Percentiles rank a stretch among this genome's conserved stretches.
Evolutionary conservation across 2,113 vertebrate species (phyloP).

Genomic region (Saimiri boliviensis): DNA sequence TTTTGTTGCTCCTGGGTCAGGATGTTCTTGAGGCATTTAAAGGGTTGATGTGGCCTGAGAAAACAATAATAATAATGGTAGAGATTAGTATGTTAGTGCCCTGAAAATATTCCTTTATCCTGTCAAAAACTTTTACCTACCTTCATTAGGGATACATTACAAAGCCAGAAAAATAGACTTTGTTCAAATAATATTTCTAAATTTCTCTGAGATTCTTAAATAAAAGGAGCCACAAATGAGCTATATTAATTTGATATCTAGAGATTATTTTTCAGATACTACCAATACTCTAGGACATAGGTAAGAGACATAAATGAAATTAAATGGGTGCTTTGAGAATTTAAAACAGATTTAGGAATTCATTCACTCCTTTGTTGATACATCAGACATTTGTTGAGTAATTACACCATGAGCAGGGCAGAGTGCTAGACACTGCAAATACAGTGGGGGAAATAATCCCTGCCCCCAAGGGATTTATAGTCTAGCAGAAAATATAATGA

Average conservation of each 20-base stretch:
- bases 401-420: neutral
- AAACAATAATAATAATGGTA: neutral
- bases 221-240: neutral
- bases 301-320: neutral
- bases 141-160: neutral
- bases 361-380: neutral
- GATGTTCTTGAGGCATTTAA: neutral
- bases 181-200: conserved; percentile 13
- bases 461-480: neutral
- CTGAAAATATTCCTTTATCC: neutral
- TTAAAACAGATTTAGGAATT: neutral
- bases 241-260: neutral
- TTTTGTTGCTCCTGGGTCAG: neutral
- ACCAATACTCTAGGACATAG: neutral
- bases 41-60: neutral
- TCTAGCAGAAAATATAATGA: neutral
- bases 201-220: neutral
- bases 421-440: neutral
- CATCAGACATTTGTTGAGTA: neutral
- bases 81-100: neutral
- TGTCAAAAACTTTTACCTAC: neutral
- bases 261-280: neutral
- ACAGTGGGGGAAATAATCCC: fast-evolving
- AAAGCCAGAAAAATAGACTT: neutral
- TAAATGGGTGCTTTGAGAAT: neutral